These are phyloP conservation scores for Motacilla alba DNA, from an alignment of 2,113 vertebrate species.

Conservation along the genomic window DNA sequence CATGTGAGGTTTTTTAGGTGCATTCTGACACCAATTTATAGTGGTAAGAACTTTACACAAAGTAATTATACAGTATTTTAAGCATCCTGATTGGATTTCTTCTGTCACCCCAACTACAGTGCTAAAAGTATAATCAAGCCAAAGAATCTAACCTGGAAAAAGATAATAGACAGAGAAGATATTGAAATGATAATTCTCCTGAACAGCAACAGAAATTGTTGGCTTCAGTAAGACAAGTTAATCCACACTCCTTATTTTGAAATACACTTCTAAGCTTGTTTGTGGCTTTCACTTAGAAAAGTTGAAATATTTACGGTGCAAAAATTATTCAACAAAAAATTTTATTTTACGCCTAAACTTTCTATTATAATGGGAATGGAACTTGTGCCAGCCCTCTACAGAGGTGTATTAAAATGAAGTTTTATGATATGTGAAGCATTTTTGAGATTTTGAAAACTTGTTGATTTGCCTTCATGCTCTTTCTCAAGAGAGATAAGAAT, in stretches of 20 bases:
- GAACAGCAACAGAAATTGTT: background rate
- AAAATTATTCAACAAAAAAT: background rate
- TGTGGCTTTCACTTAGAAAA: background rate
- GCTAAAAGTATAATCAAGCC: background rate
- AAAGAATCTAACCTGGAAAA: background rate
- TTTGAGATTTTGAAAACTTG: background rate
- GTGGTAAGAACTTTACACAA: background rate
- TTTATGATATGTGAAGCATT: background rate
- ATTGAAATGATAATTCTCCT: background rate
- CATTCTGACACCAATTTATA: background rate
- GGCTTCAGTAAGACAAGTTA: background rate
- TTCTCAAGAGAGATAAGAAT: background rate
- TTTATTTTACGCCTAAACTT: background rate
- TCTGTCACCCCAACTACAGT: background rate
- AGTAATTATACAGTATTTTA: background rate
- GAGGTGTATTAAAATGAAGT: background rate
- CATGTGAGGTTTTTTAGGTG: rapidly evolving
- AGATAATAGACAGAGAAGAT: background rate
- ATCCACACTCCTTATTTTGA: background rate
- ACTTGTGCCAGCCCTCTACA: background rate
- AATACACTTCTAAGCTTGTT: background rate
- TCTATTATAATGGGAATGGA: background rate
- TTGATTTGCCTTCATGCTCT: background rate
- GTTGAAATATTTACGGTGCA: background rate
- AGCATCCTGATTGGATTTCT: background rate